Evolutionary conservation across 2,113 vertebrate genomes (phyloP), one percentile per base, ranked within the genome.

Genomic region (Callocephalon fimbriatum): DNA sequence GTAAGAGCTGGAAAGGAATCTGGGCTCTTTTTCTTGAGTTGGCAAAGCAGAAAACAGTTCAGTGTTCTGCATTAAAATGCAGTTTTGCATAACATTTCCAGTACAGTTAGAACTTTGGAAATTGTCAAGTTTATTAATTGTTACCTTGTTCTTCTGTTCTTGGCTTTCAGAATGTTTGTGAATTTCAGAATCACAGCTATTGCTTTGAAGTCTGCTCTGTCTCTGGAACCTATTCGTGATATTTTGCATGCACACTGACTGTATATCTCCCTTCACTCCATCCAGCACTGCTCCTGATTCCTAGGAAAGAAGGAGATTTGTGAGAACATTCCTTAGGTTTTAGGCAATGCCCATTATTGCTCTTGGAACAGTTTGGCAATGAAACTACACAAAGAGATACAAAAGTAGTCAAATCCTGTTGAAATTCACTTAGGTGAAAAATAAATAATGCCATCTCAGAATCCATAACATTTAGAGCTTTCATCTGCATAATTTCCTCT

Each of bases 241-340:
- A 54, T 65, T 79, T 79, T 83, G 19, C 21, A 26, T 59, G 56
- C 65, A 66, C 10, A 0, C 62, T 38, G 68, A 72, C 61, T 31
- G 5, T 66, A 2, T 70, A 42, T 54, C 82, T 89, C 40, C 23
- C 37, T 77, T 77, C n/a, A 8, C 14, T 84, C 31, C 59, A 78
- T 91, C 93, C 63, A 77, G 75, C 38, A 63, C 61, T 29, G 59
- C 31, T 96, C 50, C 66, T 31, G 31, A 86, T 81, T 95, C 91
- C 91, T 88, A 63, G 62, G 82, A 93, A 82, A 91, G 50, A 88
- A 76, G 70, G 65, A 90, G 71, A 73, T 56, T n/a, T 82, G 90
- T 88, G 40, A 93, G 76, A 94, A 86, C 94, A 92, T 95, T 96
- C 80, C 77, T 95, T 19, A 54, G 50, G 47, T 86, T 96, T 94